These are phyloP conservation scores for Antechinus stuartii DNA, from an alignment of 2,113 vertebrate species.

Conservation along the genomic window DNA sequence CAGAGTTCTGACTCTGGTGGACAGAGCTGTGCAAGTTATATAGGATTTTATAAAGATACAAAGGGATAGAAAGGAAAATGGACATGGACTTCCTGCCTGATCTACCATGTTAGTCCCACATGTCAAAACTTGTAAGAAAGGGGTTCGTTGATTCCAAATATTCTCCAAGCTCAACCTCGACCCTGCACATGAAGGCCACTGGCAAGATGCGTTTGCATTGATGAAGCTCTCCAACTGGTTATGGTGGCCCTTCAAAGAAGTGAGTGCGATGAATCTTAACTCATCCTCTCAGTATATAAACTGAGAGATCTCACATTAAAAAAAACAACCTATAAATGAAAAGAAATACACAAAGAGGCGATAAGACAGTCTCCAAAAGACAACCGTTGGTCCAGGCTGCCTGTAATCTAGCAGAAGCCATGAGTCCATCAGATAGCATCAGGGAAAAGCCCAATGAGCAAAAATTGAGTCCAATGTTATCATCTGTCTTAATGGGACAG, in stretches of 20 bases:
- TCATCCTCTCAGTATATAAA: slow-evolving; percentile 51
- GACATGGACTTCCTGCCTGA: neutral
- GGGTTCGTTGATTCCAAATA: neutral
- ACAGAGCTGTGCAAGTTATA: neutral
- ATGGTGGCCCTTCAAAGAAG: slow-evolving; percentile 23
- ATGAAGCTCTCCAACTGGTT: slow-evolving; percentile 8
- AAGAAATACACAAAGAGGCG: slow-evolving; percentile 51
- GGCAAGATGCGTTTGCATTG: slow-evolving; percentile 41
- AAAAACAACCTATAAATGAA: slow-evolving; percentile 9
- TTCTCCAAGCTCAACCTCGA: neutral
- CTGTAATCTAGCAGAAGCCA: slow-evolving; percentile 53
- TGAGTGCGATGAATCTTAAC: slow-evolving; percentile 41
- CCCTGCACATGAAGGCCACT: neutral
- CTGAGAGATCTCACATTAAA: slow-evolving; percentile 28
- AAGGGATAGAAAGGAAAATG: neutral
- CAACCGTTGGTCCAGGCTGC: slow-evolving; percentile 45
- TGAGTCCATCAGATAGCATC: slow-evolving; percentile 35
- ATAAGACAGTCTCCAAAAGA: slow-evolving; percentile 51
- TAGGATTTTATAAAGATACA: neutral
- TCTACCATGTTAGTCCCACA: neutral
- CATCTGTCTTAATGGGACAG: slow-evolving; percentile 38
- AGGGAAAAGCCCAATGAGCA: slow-evolving; percentile 17
- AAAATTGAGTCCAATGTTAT: slow-evolving; percentile 20
- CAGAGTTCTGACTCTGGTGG: neutral
- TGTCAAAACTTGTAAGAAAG: neutral